These are phyloP conservation scores for Myioborus melanocephalus DNA, from an alignment of 2,797 vertebrate species.

Conservation along the genomic window DNA sequence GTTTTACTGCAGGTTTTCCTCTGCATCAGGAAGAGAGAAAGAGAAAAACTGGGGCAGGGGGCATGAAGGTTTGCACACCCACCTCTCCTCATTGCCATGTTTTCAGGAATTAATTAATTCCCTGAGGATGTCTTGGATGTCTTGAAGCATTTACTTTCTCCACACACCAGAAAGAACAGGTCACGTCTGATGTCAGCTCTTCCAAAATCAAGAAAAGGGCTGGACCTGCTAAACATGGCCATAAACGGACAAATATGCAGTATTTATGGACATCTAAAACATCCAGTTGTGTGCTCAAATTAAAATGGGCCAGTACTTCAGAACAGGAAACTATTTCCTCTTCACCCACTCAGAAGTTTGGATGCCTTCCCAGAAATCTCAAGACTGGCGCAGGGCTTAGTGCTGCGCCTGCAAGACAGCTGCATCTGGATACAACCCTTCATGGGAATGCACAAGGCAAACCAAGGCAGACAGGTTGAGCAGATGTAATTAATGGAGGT, in stretches of 20 bases:
- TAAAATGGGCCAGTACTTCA: conserved; percentile 43
- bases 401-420: conserved; percentile 36
- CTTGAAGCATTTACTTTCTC: background rate
- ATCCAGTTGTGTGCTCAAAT: background rate
- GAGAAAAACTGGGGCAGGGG: background rate
- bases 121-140: background rate
- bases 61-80: background rate
- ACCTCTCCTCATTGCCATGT: background rate
- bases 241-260: background rate
- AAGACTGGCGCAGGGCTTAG: conserved; percentile 21
- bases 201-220: background rate
- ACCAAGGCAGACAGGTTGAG: conserved; percentile 21
- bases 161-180: background rate
- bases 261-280: conserved; percentile 5
- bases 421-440: conserved; percentile 43
- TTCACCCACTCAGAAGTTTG: conserved; percentile 49
- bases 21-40: background rate
- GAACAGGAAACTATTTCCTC: conserved; percentile 49
- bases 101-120: conserved; percentile 3
- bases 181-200: background rate
- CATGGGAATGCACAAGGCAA: background rate
- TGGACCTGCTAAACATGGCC: background rate
- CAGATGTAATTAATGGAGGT: background rate
- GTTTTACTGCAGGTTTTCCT: background rate
- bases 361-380: conserved; percentile 63